Evolutionary conservation across 2,888 invertebrate genomes (phyloP).

Genomic region (Fissipunctia ypsillon): DNA sequence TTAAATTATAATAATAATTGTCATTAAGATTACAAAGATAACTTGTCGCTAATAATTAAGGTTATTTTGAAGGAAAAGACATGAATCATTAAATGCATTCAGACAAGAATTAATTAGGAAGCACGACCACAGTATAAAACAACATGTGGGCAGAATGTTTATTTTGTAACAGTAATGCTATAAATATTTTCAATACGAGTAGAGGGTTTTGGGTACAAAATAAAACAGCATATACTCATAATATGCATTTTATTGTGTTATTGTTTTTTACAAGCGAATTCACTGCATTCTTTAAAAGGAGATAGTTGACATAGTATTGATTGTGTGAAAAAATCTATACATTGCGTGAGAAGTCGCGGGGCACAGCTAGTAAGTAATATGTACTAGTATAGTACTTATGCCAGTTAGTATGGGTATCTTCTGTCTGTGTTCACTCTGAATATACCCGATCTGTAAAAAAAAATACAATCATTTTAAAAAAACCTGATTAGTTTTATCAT

Average conservation of each 20-base stretch:
- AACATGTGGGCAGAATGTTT: no score
- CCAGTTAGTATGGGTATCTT: constrained; percentile 68
- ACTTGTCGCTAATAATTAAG: background rate
- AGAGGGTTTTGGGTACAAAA: background rate
- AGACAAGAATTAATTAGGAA: background rate
- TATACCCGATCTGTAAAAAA: constrained; percentile 77
- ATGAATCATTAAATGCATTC: background rate
- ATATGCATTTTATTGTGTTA: constrained; percentile 23
- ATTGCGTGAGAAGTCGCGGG: no score
- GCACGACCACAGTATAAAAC: background rate
- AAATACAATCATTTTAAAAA: constrained; percentile 5
- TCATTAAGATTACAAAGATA: background rate
- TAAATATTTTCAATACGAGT: background rate
- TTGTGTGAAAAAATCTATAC: no score
- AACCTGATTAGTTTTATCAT: background rate
- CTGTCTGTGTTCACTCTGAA: constrained; percentile 78
- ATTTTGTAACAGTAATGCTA: background rate
- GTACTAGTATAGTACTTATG: no score
- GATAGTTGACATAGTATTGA: background rate
- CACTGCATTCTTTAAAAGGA: background rate
- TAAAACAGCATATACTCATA: background rate
- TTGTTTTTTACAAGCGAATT: background rate
- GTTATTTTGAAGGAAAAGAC: background rate
- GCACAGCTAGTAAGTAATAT: no score
- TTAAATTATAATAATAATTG: background rate